Percentiles rank a stretch among this genome's conserved stretches.
Conservation (phyloP, 1,140 invertebrate genomes). For the Pectinophora gossypiella region DNA sequence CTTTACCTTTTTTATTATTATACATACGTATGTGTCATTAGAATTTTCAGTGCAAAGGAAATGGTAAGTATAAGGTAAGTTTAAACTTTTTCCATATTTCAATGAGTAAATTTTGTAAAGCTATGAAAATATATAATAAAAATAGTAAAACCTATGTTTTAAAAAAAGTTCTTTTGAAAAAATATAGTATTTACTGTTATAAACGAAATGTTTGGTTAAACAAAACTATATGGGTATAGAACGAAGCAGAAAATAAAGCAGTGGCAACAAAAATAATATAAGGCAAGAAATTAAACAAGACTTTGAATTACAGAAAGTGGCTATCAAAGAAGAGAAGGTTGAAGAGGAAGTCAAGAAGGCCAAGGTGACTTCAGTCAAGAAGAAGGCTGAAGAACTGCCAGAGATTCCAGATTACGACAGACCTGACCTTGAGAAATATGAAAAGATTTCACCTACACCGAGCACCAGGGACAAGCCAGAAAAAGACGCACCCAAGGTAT, state of each 20-base stretch:
- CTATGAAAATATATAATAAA: too few relatives aligned
- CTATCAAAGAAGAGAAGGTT: conserved; percentile 56
- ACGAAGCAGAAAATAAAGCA: too few relatives aligned
- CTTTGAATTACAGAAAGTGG: conserved; percentile 57
- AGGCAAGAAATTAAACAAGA: background rate
- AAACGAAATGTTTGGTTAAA: too few relatives aligned
- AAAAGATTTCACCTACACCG: conserved; percentile 50
- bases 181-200: too few relatives aligned
- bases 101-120: too few relatives aligned
- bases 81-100: too few relatives aligned
- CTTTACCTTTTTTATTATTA: background rate
- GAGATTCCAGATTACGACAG: conserved; percentile 83
- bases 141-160: too few relatives aligned
- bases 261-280: too few relatives aligned
- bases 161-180: too few relatives aligned
- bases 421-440: conserved; percentile 76
- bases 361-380: conserved; percentile 53
- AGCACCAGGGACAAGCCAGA: conserved; percentile 61
- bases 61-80: background rate
- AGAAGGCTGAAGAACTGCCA: conserved; percentile 80
- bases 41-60: background rate
- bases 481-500: too few relatives aligned
- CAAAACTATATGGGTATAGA: too few relatives aligned
- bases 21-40: too few relatives aligned
- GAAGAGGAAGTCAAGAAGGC: conserved; percentile 64